Base-by-base conservation (phyloP, 2,797 vertebrate genomes). In the Anguilla pacifica region DNA sequence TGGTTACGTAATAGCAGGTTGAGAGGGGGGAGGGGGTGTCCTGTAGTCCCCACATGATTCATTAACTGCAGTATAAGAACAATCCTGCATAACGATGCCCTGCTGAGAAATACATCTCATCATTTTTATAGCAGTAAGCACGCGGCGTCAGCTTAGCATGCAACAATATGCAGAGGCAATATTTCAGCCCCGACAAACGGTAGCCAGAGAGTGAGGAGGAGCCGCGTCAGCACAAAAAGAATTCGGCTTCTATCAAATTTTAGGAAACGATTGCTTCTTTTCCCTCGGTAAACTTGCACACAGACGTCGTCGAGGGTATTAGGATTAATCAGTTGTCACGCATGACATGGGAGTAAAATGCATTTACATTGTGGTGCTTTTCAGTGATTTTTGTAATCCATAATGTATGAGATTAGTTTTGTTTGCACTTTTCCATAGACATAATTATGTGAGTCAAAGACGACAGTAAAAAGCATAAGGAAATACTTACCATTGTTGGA, bases 101-200 rank as follows among this genome's bases (percentile, higher is more conserved):
- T 51, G 51, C 79, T 82, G 79, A 51, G 85, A 88, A 87, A 87
- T 70, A 11, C 70, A 74, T 59, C 79, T 86, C 84, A 74, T 39
- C 79, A n/a, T 82, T 49, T 82, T 49, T 82, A 51, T 82, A 82
- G 79, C 79, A 82, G 28, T 46, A 51, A 82, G 79, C 46, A 51
- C 22, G n/a, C 82, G 77, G 70, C 82, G 84, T 87, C 46, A 81
- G 83, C 57, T 85, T 84, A 77, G 83, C 72, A 67, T 46, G 86
- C 83, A 59, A 31, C 64, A 86, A 89, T 88, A 81, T 83, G 87
- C 85, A 61, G 70, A 88, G 86, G 87, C 57, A 88, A 88, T 90
- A 85, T 87, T 91, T 91, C 88, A 89, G 53, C 83, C 57, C 57
- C 57, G 85, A 83, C 11, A 87, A 87, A 89, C 53, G 82, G 72